Base-by-base conservation (phyloP, 2,797 vertebrate species). In the Lutjanus argentimaculatus region DNA sequence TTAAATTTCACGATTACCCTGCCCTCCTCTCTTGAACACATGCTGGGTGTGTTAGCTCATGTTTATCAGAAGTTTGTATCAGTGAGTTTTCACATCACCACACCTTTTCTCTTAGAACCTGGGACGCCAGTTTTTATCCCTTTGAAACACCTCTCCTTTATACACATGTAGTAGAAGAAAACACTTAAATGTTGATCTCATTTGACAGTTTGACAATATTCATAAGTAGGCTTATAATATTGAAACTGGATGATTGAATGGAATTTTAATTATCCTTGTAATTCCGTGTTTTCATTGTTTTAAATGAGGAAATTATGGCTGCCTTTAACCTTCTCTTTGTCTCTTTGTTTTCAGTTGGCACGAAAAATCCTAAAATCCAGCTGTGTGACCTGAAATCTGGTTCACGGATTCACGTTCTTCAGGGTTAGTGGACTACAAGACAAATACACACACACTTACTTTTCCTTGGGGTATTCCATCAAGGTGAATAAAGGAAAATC, bases 311-410 rank as follows among this genome's bases (percentile, higher is more conserved):
- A 43, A 58, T 61, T 58, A 55, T 25, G 9, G 15, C 25, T 8
- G 17, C 4, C 40, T 22, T 63, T 43, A 77, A 62, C 11, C 36
- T 0, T 64, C n/a, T 67, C 36, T 79, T 53, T 75, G 36, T 86
- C 5, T 76, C 8, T 85, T 13, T n/a, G 2, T 95, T 96, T 93
- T 85, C 94, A 99, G 99, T 99, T 93, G 99, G 98, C 93, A 98
- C 98, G 89, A 97, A 94, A 96, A 96, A 95, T 83, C 97, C 97
- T 68, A 98, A 98, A 97, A 97, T 99, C 91, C 97, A 99, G 89
- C 96, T 99, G 82, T 99, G 99, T 94, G 99, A 99, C 94, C 93
- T 99, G 91, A 99, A 97, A 89, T 99, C 99, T 88, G 98, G 99
- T 90, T 98, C 98, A 73, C 95, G 96, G 82, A 97, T 97, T 90